These are phyloP conservation scores for Adoxophyes honmai DNA, from an alignment of 1,140 invertebrate genomes.

Conservation along the genomic window DNA sequence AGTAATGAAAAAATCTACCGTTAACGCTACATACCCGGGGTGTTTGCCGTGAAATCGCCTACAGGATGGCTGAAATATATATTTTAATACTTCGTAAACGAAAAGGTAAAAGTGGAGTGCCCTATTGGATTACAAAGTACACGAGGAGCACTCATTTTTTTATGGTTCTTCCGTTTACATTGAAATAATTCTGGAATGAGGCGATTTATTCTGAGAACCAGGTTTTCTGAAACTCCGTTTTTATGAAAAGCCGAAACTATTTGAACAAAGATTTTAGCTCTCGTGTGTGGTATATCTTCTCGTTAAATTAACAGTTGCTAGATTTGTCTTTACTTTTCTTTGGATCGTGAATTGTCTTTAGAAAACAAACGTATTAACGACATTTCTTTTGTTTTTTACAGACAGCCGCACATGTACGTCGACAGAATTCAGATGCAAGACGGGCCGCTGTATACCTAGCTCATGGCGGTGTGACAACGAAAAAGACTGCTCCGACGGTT, in stretches of 20 bases:
- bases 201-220: too few species aligned
- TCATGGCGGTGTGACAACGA: slow-evolving; percentile 88
- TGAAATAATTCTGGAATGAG: background rate
- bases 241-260: too few species aligned
- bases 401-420: slow-evolving; percentile 80
- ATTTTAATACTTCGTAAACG: background rate
- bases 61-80: background rate
- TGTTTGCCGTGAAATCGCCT: background rate
- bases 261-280: too few species aligned
- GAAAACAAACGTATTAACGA: too few species aligned
- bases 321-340: too few species aligned
- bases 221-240: too few species aligned
- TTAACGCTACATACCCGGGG: slow-evolving; percentile 17
- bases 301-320: too few species aligned
- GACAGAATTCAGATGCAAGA: slow-evolving; percentile 83
- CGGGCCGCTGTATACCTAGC: slow-evolving; percentile 87
- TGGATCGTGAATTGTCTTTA: too few species aligned
- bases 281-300: too few species aligned
- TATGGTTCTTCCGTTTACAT: background rate
- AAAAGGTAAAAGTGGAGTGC: background rate
- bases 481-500: slow-evolving; percentile 86
- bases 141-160: background rate
- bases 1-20: slow-evolving; percentile 36
- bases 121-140: slow-evolving; percentile 4
- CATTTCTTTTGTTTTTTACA: slow-evolving; percentile 61